Percentiles rank a stretch among this genome's conserved stretches.
phyloP scores from a whole-genome alignment of 2,113 vertebrate species.

The Gopherus evgoodei region DNA sequence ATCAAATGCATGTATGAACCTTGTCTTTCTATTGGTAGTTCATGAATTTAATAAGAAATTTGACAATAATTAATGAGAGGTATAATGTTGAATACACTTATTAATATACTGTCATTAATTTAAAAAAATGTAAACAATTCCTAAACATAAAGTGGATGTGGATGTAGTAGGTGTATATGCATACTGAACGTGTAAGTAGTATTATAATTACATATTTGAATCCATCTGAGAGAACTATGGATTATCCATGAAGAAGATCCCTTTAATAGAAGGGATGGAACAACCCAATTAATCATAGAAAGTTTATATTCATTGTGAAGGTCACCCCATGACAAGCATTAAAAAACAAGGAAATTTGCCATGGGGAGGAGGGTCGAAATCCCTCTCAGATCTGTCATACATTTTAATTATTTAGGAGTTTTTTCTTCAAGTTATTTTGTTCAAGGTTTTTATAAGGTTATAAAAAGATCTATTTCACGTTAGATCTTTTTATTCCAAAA shows the following conservation, averaged over 20 bases:
- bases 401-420: neutral
- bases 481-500: neutral
- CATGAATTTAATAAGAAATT: neutral
- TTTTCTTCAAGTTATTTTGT: neutral
- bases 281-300: neutral
- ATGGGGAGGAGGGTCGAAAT: neutral
- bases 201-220: neutral
- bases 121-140: neutral
- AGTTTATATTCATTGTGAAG: neutral
- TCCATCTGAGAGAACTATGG: neutral
- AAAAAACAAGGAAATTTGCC: neutral
- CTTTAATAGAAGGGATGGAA: neutral
- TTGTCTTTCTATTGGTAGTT: neutral
- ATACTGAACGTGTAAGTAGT: neutral
- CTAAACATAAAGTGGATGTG: neutral
- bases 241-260: neutral
- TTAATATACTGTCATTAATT: fast-evolving
- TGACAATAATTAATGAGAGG: neutral
- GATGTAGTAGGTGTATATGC: neutral
- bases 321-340: neutral
- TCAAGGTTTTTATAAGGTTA: neutral
- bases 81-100: neutral
- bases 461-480: neutral
- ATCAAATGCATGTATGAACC: neutral
- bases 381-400: neutral